phyloP scores from a whole-genome alignment of 2,113 vertebrate species.

The Pseudolaguvia tuberculata region DNA sequence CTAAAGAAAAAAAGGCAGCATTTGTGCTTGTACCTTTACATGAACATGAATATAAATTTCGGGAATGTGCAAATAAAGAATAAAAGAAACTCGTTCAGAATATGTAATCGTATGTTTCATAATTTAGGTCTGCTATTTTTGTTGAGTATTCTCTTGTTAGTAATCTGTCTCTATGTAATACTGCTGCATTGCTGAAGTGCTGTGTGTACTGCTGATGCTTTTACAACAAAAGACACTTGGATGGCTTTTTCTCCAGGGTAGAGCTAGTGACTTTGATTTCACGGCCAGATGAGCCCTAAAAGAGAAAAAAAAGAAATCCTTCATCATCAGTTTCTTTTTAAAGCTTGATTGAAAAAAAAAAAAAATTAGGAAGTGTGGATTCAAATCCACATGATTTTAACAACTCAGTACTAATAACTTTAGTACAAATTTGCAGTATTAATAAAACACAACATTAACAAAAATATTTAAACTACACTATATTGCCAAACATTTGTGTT shows the following conservation, averaged over 20 bases:
- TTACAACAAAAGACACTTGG: slow-evolving; percentile 71
- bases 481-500: too few species aligned
- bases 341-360: too few species aligned
- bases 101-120: neutral
- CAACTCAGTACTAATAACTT: too few species aligned
- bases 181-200: slow-evolving; percentile 5
- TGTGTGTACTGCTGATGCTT: slow-evolving; percentile 10
- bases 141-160: slow-evolving; percentile 5
- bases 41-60: neutral
- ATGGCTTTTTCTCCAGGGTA: slow-evolving; percentile 61
- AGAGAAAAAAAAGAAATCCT: neutral
- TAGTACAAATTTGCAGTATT: too few species aligned
- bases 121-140: neutral
- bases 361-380: neutral
- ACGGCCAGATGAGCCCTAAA: slow-evolving; percentile 58
- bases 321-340: neutral
- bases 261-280: slow-evolving; percentile 70
- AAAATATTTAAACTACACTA: too few species aligned
- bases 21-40: neutral
- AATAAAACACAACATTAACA: too few species aligned
- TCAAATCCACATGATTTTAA: too few species aligned
- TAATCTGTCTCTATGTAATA: slow-evolving; percentile 24
- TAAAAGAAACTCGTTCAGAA: neutral
- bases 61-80: neutral
- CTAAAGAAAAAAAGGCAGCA: neutral